phyloP scores from a whole-genome alignment of 2,797 vertebrate genomes.

The Leptatherina wallacei region DNA sequence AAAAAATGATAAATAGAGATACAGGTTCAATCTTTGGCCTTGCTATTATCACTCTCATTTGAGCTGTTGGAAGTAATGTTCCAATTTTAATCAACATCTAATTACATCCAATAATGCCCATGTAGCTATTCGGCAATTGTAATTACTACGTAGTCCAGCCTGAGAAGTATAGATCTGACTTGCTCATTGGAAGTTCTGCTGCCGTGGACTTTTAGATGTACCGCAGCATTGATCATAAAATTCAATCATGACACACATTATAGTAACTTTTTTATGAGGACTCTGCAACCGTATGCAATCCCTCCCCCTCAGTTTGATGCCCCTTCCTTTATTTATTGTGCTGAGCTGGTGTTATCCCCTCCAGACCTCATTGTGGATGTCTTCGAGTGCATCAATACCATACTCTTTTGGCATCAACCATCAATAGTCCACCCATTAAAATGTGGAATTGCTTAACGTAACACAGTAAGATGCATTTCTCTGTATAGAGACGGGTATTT shows the following conservation, averaged over 20 bases:
- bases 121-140: conserved; percentile 73
- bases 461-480: conserved; percentile 78
- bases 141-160: conserved; percentile 66
- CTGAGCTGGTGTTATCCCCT: conserved; percentile 75
- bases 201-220: conserved; percentile 49
- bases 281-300: conserved; percentile 59
- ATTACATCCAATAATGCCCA: conserved; percentile 77
- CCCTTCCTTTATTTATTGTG: conserved; percentile 73
- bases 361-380: conserved; percentile 78
- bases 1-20: conserved; percentile 42
- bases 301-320: conserved; percentile 64
- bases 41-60: conserved; percentile 56
- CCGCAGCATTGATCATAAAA: conserved; percentile 76
- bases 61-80: conserved; percentile 59
- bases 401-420: conserved; percentile 77
- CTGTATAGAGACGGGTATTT: conserved; percentile 68
- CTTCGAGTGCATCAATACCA: conserved; percentile 72
- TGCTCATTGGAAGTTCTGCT: conserved; percentile 44
- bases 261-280: conserved; percentile 76
- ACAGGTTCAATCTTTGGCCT: conserved; percentile 34
- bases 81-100: conserved; percentile 76
- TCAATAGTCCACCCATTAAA: conserved; percentile 81
- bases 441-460: conserved; percentile 79
- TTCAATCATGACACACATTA: conserved; percentile 77
- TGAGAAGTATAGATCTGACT: conserved; percentile 67